Evolutionary conservation across 1,140 invertebrate species (phyloP), one percentile per base, ranked within the genome.

Genomic region (Hycleus phaleratus): DNA sequence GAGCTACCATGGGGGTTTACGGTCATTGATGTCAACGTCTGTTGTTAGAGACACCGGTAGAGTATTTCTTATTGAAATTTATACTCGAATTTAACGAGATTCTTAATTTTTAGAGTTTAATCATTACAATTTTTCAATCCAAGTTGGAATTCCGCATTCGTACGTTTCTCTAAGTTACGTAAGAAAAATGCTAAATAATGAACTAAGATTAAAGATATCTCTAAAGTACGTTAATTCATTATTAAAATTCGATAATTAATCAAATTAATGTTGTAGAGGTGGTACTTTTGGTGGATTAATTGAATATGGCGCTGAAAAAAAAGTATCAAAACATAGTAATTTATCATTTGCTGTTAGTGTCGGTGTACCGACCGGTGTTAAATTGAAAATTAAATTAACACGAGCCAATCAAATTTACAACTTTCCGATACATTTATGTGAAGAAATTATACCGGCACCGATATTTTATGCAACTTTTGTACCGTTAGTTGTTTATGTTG

Each of bases 231-330:
- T 59, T 38, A 32, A 32, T 50, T 58, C 44, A 26, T 46, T 52
- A 46, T 24, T 2, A 49, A 7, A 18, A 38, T 4, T 49, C 32
- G 11, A 6, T 39, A 10, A 44, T 52, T 57, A 45, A 49, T 56
- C 57, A 11, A 56, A 47, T 61, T 61, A 46, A 49, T 32, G 53
- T 73, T 75, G 24, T 69, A 95, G 91, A 74, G 76, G 84, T 59
- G 93, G 94, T 12, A 91, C 91, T 5, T 89, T 93, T 73, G 93
- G 93, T 26, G 85, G 84, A 2, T 78, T 90, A 55, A 72, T 93
- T 0, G 93, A 96, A 71, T 97, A 95, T 72, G 93, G 93, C 0
- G 86, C 87, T 26, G 91, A 97, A 67, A 96, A 95, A 65, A 93
- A 91, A 74, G 82, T 97, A 10, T 93, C 94, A 0, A 84, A 93